Conservation (phyloP, 1,140 invertebrate species). For the Panonychus citri region DNA sequence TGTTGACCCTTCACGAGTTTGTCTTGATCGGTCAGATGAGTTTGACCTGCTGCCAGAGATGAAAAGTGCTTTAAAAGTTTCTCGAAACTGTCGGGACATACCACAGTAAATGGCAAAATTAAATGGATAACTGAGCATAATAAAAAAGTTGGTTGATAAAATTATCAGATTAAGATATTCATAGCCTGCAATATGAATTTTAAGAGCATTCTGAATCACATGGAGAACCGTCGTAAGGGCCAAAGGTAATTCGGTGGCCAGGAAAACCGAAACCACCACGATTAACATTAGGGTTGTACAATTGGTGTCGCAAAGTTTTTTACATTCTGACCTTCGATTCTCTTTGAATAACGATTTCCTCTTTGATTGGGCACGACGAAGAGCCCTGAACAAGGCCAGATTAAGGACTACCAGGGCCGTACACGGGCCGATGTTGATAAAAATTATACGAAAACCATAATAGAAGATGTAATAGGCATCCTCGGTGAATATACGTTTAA, state of each 20-base stretch:
- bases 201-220: constrained; percentile 42
- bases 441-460: constrained; percentile 60
- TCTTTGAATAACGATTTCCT: constrained; percentile 40
- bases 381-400: constrained; percentile 54
- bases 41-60: neutral
- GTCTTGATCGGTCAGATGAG: constrained; percentile 35
- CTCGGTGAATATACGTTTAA: constrained; percentile 43
- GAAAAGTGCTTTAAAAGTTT: constrained; percentile 76
- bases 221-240: constrained; percentile 63
- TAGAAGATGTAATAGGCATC: constrained; percentile 55
- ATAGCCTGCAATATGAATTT: constrained; percentile 38
- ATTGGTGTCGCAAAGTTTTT: constrained; percentile 42
- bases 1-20: constrained; percentile 34
- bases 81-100: constrained; percentile 74
- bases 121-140: constrained; percentile 68
- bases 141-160: constrained; percentile 68
- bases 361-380: constrained; percentile 28
- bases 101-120: constrained; percentile 90
- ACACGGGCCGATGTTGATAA: constrained; percentile 71
- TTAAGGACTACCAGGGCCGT: constrained; percentile 67
- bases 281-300: constrained; percentile 84
- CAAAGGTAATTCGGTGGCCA: constrained; percentile 69
- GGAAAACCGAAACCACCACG: constrained; percentile 73
- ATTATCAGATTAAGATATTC: constrained; percentile 55
- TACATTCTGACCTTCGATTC: neutral